Base-by-base conservation (phyloP, 2,797 vertebrate genomes). In the Phoebastria nigripes region DNA sequence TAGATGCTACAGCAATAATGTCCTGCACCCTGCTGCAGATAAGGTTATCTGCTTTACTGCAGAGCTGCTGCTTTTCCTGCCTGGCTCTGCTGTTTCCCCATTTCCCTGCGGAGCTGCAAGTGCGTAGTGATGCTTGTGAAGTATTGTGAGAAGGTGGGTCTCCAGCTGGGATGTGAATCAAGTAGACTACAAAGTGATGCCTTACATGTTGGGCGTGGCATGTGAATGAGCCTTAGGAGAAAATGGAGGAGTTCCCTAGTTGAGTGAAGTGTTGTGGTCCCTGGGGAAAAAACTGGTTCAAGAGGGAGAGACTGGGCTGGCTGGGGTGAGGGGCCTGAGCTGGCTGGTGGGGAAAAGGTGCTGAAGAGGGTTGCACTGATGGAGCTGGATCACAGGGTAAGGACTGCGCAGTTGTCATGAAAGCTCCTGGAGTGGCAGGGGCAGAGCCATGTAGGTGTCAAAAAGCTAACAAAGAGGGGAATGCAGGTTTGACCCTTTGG, bases 401-500 rank as follows among this genome's bases (percentile, higher is more conserved):
- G n/a, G 67, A 44, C 17, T 0, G 0, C 13, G 7, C 29, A 51
- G 46, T 26, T 2, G 1, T 61, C 12, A 9, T 25, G 28, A 71
- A 91, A 82, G 28, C 14, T 76, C 17, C 20, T 66, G 55, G 26
- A 69, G 46, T 8, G 6, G 8, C 7, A 8, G 31, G 22, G 44
- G 33, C 18, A 56, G 59, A 92, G 46, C 47, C 35, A 18, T 2
- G 3, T 3, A n/a, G 39, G 28, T 35, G 24, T 73, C 20, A 15
- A 33, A 20, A 92, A 52, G 18, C 20, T 93, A 55, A 42, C 18
- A 44, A 83, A 72, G 41, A 5, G 24, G 16, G 29, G 56, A 31
- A 41, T 28, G 51, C 39, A 61, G 80, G 39, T 94, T 92, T 97
- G 90, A 94, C 61, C 74, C 15, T 69, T 86, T 55, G 26, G n/a